phyloP scores from a whole-genome alignment of 2,797 vertebrate genomes.

The Peromyscus melanophrys region DNA sequence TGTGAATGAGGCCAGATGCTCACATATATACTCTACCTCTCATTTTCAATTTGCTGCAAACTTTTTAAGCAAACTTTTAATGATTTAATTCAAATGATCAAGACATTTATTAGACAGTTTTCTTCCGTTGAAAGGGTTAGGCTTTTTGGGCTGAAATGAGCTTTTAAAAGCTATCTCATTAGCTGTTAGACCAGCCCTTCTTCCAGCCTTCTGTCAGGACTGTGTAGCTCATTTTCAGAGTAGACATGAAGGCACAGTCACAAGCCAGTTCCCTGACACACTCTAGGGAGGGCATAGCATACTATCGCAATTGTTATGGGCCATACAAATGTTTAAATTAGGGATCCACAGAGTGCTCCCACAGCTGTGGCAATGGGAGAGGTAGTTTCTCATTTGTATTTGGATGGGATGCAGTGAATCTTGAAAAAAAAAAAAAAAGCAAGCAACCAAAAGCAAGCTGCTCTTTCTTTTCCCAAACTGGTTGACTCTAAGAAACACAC shows the following conservation, averaged over 20 bases:
- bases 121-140: neutral
- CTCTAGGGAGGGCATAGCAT: neutral
- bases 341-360: neutral
- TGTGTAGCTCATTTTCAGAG: too few relatives aligned
- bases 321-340: neutral
- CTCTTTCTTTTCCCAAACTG: neutral
- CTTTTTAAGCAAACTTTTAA: neutral
- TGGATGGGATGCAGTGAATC: neutral
- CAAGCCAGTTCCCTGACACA: neutral
- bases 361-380: neutral
- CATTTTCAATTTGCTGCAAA: neutral
- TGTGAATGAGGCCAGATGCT: neutral
- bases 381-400: neutral
- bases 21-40: neutral
- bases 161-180: neutral
- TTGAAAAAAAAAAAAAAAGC: too few relatives aligned
- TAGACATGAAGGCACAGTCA: neutral
- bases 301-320: neutral
- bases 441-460: accelerated
- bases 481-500: neutral
- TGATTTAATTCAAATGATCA: neutral
- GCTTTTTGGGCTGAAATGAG: neutral
- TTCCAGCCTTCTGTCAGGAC: neutral
- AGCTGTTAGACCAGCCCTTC: too few relatives aligned
- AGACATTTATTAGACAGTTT: neutral